Base-by-base conservation (phyloP, 2,113 vertebrate species). In the Ophiodon elongatus region DNA sequence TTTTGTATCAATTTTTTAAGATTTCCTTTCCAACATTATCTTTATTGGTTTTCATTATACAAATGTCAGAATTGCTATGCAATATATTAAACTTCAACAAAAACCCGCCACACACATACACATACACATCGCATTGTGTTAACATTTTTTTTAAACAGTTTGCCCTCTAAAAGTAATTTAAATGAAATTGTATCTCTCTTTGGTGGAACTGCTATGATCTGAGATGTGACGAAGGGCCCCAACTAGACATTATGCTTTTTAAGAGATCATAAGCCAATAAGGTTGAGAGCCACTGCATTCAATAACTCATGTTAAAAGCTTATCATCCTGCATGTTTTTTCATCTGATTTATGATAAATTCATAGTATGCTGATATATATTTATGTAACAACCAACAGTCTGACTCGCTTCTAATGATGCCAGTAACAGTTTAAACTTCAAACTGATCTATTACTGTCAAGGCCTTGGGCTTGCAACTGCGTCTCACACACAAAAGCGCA, bases 391-490 rank as follows among this genome's bases (percentile, higher is more conserved):
- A 57, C 6, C 37, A 4, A 21, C 57, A 57, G 73, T 37, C 33
- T 54, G 63, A 31, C 57, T 47, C 11, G 4, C 33, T 65, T 39
- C 71, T 29, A 75, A 43, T 60, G 33, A 43, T 23, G 25, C 21
- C 3, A 10, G 14, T 59, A 69, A 43, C 57, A 15, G 50, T 52
- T 76, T 15, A 67, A 43, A 67, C 29, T 33, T 65, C 7, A 57
- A 29, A 68, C 56, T 86, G 39, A 73, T 75, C 14, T 52, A 66
- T 67, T 19, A 68, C 68, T 74, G 47, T 59, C 45, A 21, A 43
- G 33, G 78, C 59, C 60, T 29, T n/a, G n/a, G 41, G 23, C 59
- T 45, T 35, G 39, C 23, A 60, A 23, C 65, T 64, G 4, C 65
- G 74, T 37, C 31, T 27, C 60, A 56, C 73, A 54, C 37, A 39